phyloP scores from a whole-genome alignment of 2,888 invertebrate genomes.

The Nudaria mundana region DNA sequence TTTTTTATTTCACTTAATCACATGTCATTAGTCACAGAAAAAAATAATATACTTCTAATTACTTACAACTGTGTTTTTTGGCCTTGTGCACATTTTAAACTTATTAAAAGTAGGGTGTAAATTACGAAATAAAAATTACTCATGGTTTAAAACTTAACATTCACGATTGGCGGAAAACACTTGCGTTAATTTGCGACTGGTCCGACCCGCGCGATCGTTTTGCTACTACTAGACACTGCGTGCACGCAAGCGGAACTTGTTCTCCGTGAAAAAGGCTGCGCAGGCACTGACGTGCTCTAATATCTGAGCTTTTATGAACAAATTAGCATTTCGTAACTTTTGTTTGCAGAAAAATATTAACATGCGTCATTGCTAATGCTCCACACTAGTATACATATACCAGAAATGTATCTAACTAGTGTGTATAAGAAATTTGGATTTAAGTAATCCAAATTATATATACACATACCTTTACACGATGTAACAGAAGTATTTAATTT shows the following conservation, averaged over 20 bases:
- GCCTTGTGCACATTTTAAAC: conserved; percentile 45
- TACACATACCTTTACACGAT: background rate
- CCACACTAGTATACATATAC: background rate
- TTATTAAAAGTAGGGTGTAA: conserved; percentile 42
- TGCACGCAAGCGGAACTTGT: conserved; percentile 42
- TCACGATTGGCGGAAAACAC: conserved; percentile 39
- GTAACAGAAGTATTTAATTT: background rate
- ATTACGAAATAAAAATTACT: conserved; percentile 50
- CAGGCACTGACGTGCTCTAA: conserved; percentile 39
- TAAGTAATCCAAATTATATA: too few species aligned
- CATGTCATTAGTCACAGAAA: background rate
- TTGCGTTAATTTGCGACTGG: conserved; percentile 48
- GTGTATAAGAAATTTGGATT: background rate
- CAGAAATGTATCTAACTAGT: background rate
- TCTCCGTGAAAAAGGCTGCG: conserved; percentile 55
- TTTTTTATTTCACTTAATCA: background rate
- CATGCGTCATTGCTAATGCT: conserved; percentile 39
- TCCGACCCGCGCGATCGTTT: conserved; percentile 61
- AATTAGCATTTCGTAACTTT: conserved; percentile 40
- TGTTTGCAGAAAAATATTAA: conserved; percentile 32
- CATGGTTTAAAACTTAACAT: conserved; percentile 54
- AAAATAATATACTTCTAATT: background rate
- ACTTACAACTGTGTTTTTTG: conserved; percentile 62
- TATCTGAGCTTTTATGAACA: conserved; percentile 56
- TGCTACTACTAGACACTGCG: conserved; percentile 54